Base-by-base conservation (phyloP, 1,140 invertebrate genomes). In the Neuroterus valhalla region DNA sequence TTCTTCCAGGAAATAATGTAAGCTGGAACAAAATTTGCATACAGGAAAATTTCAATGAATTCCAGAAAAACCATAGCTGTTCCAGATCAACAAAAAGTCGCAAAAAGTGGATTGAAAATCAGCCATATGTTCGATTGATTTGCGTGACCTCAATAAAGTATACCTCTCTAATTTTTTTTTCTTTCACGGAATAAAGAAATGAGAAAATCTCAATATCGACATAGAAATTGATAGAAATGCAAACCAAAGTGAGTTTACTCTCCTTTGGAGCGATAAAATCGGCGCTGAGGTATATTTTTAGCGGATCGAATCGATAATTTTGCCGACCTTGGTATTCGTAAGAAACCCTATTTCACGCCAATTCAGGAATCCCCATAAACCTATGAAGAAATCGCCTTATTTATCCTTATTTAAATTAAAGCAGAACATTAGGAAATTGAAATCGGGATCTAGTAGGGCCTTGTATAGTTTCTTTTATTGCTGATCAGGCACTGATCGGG, bases 121-220 rank as follows among this genome's bases (percentile, higher is more conserved):
- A 50, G 3, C 17, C 17, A 12, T n/a, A n/a, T 11, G 17, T 19
- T 50, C 17, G 48, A 19, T 21, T 21, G 6, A 50, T 21, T 50
- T 17, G 46, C 10, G 15, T 21, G 52, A 55, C 52, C 52, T 14
- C 52, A 55, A 55, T 55, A 21, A 19, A 19, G 11, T 19, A 10
- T 21, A 48, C 3, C 46, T 8, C 50, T 8, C 6, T 21, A 1
- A 11, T 26, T 52, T 52, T 52, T 21, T 2, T 12, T 52, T 21
- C 2, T 21, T 55, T 55, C 14, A 23, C 23, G 1, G 17, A 21
- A 55, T 4, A 21, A 55, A 21, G 3, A 55, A 23, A 55, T 55
- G 52, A 55, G 52, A 55, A 55, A 55, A 62, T 31, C 55, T 26
- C 23, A 62, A 23, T 62, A 62, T 31, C 55, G 31, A 62, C 31